These are phyloP conservation scores for Macquaria ambigua DNA, from an alignment of 2,113 vertebrate genomes.

Conservation along the genomic window DNA sequence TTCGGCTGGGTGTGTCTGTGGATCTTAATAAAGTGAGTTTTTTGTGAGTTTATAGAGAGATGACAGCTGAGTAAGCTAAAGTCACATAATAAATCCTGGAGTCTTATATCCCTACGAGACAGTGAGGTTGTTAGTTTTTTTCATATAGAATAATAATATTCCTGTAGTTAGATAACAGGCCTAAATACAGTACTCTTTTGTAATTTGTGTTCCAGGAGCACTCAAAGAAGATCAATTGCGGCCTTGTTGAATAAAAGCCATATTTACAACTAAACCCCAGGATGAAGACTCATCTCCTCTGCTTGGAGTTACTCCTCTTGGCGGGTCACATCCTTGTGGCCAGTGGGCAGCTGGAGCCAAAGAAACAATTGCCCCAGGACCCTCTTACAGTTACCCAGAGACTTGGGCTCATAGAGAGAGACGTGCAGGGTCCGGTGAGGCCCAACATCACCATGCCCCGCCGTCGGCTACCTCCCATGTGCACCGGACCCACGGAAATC, in stretches of 20 bases:
- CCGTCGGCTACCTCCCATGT: slow-evolving; percentile 85
- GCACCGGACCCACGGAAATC: slow-evolving; percentile 87
- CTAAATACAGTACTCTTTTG: background rate
- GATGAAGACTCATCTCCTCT: slow-evolving; percentile 67
- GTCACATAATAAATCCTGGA: slow-evolving; percentile 1
- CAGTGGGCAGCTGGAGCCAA: slow-evolving; percentile 70
- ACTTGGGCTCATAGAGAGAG: slow-evolving; percentile 60
- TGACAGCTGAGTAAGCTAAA: background rate
- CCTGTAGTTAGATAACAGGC: background rate
- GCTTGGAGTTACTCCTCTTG: slow-evolving; percentile 62
- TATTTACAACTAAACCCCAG: slow-evolving; percentile 32
- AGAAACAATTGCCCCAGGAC: slow-evolving; percentile 5
- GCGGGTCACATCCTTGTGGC: slow-evolving; percentile 46
- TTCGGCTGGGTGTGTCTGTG: background rate
- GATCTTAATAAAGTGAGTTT: background rate
- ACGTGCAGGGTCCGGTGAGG: slow-evolving; percentile 57
- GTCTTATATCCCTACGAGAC: background rate
- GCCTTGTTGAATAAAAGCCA: slow-evolving; percentile 32
- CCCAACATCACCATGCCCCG: slow-evolving; percentile 74
- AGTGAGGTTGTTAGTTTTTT: background rate
- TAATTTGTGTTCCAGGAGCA: slow-evolving; percentile 46
- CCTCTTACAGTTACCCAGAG: slow-evolving; percentile 55
- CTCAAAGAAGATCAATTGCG: slow-evolving; percentile 20
- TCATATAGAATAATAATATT: background rate
- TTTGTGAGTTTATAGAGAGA: background rate